Percentiles rank a stretch among this genome's conserved stretches.
These are phyloP conservation scores for Gephyroberyx darwinii DNA, from an alignment of 2,797 vertebrate species.

Conservation along the genomic window DNA sequence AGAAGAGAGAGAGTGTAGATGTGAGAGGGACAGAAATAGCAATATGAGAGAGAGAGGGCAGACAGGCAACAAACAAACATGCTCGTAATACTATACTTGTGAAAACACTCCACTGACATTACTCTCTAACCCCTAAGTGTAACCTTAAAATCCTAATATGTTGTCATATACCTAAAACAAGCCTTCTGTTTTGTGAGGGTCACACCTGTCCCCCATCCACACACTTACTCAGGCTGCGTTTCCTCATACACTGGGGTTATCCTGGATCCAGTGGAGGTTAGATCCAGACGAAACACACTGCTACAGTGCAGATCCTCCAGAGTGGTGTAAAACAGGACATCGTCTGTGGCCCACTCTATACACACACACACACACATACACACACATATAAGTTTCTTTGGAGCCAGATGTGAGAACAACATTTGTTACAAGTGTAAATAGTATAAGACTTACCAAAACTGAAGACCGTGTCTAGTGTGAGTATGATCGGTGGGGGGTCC, in stretches of 20 bases:
- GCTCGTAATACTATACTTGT: too few relatives aligned
- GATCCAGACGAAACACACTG: conserved; percentile 85
- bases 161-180: neutral
- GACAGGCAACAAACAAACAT: too few relatives aligned
- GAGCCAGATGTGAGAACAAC: neutral
- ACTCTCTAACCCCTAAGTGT: too few relatives aligned
- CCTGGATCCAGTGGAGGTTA: conserved; percentile 72
- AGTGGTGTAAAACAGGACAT: conserved; percentile 89
- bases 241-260: conserved; percentile 87
- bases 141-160: too few relatives aligned
- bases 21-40: neutral
- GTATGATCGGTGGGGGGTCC: conserved; percentile 53
- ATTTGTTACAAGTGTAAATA: neutral
- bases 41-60: neutral
- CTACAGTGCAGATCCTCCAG: conserved; percentile 87
- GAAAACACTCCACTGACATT: too few relatives aligned
- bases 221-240: conserved; percentile 87
- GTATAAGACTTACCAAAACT: conserved; percentile 86
- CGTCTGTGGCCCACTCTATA: conserved; percentile 92
- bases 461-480: conserved; percentile 85
- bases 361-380: conserved; percentile 21
- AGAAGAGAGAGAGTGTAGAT: neutral
- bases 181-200: neutral
- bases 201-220: neutral
- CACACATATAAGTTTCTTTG: conserved; percentile 25